Evolutionary conservation across 2,888 invertebrate species (phyloP).

Genomic region (Metellina segmentata): DNA sequence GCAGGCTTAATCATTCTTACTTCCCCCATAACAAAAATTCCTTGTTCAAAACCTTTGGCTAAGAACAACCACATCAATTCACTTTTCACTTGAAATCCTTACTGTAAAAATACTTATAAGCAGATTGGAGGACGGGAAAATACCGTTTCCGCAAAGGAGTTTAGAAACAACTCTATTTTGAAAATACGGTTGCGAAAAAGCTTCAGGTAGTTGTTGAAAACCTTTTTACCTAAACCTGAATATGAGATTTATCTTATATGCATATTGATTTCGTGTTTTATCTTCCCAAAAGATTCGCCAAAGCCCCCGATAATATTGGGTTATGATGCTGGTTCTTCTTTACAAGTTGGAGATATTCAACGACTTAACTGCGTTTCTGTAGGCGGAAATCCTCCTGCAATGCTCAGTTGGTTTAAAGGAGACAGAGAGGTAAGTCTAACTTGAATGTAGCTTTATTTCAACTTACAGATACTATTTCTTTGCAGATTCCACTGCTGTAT

Average conservation of each 20-base stretch:
- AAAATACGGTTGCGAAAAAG: neutral
- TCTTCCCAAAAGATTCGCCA: slow-evolving; percentile 89
- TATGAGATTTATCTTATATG: neutral
- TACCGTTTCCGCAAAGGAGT: neutral
- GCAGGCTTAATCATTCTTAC: neutral
- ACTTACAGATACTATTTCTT: no score
- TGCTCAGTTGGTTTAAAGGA: slow-evolving; percentile 96
- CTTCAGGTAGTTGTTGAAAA: neutral
- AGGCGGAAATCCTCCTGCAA: slow-evolving; percentile 97
- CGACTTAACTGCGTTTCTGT: slow-evolving; percentile 94
- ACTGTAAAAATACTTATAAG: neutral
- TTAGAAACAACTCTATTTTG: neutral
- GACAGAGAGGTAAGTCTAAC: slow-evolving; percentile 89
- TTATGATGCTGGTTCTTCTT: slow-evolving; percentile 90
- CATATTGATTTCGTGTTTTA: neutral
- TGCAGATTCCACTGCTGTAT: no score
- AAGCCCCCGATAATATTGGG: slow-evolving; percentile 93
- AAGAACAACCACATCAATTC: neutral
- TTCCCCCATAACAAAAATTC: neutral
- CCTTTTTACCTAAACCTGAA: neutral
- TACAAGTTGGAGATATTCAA: slow-evolving; percentile 91
- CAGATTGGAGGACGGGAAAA: neutral
- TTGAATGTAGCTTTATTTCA: no score
- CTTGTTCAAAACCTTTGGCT: neutral
- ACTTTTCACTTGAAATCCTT: neutral